Evolutionary conservation across 2,113 vertebrate genomes (phyloP), one percentile per base, ranked within the genome.

Genomic region (Nanger granti): DNA sequence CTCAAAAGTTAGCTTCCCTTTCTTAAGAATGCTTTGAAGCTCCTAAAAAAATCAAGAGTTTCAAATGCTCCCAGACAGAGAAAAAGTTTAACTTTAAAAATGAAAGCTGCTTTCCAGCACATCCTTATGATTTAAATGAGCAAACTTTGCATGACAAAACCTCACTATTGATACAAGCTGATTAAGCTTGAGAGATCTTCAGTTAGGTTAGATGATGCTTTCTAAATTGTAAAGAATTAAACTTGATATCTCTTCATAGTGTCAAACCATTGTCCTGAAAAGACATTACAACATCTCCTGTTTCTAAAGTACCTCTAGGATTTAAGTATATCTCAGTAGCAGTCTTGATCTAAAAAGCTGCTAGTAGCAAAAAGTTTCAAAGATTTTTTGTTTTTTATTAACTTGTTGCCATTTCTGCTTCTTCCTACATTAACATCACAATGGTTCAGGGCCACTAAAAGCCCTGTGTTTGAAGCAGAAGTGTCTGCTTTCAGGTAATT

Each of bases 401-500:
- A 97, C 92, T 96, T 98, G 97, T 97, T 96, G 88, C 98, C 82
- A 97, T 97, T 98, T 98, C 47, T 12, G 4, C 79, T 98, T 90
- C 96, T 97, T 97, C 97, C 97, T 97, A 88, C 97, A 97, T 98
- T 98, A 98, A 98, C 98, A 98, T 96, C 95, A 97, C 87, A 98
- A 98, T 96, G 98, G 96, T 90, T 98, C 98, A 98, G 99, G 95
- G 96, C 98, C 91, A 98, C 98, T 95, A 95, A 98, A 98, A 99
- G 98, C 97, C 97, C 96, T 47, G 90, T 92, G 92, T 98, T 98
- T 88, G 94, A 98, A 98, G 98, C 97, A 98, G 93, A 98, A 99
- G 99, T 99, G 99, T 99, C 99, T 98, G 97, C 98, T 99, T 99
- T 99, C 99, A 98, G 96, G 98, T 98, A 98, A 97, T 98, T 98